Evolutionary conservation across 2,113 vertebrate genomes (phyloP).

Genomic region (Motacilla tschutschensis): DNA sequence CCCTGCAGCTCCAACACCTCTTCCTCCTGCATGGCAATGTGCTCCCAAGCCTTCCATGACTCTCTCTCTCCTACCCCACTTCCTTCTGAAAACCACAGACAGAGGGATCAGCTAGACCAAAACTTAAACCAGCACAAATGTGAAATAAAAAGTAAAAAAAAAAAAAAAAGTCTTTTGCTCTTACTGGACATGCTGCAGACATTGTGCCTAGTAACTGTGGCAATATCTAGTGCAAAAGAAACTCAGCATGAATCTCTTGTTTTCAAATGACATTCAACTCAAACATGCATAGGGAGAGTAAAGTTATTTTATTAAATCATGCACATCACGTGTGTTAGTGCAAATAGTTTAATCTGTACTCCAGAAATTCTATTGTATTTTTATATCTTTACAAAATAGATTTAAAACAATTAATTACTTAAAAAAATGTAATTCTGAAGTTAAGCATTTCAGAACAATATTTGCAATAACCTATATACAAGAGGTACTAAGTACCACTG

Average conservation of each 20-base stretch:
- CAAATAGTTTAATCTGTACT: conserved; percentile 91
- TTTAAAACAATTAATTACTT: conserved; percentile 90
- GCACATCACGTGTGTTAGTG: conserved; percentile 92
- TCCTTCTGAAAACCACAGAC: neutral
- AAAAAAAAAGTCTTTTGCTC: neutral
- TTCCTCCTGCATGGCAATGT: neutral
- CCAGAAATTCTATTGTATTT: conserved; percentile 86
- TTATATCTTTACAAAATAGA: conserved; percentile 94
- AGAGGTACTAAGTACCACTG: conserved; percentile 84
- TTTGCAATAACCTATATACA: conserved; percentile 90
- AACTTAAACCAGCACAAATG: conserved; percentile 4
- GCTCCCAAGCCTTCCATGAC: neutral
- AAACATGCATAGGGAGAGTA: conserved; percentile 81
- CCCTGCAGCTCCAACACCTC: neutral
- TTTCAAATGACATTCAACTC: conserved; percentile 77
- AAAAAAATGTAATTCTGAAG: conserved; percentile 87
- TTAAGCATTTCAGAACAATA: conserved; percentile 87
- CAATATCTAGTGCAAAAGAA: conserved; percentile 23
- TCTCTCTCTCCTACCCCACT: neutral
- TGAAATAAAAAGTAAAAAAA: conserved; percentile 9
- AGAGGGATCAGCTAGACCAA: neutral
- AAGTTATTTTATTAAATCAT: conserved; percentile 94
- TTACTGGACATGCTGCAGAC: conserved; percentile 45
- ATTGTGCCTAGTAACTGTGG: conserved; percentile 23
- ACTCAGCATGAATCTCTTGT: conserved; percentile 30